Evolutionary conservation across 2,888 invertebrate genomes (phyloP).

Genomic region (Ernsta delagoae): DNA sequence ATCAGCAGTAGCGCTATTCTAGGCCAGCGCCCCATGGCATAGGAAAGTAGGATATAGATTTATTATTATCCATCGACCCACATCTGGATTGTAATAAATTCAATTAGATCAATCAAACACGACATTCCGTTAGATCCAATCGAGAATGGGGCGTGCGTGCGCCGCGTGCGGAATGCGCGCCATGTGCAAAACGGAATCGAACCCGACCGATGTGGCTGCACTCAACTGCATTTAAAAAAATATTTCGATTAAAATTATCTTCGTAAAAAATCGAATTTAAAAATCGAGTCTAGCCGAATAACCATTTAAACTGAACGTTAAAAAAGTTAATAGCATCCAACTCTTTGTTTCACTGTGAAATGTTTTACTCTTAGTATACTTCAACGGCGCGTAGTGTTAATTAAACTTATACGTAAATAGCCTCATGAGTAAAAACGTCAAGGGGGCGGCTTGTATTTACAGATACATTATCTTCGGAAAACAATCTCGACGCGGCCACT

Average conservation of each 20-base stretch:
- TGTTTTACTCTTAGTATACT: slow-evolving; percentile 37
- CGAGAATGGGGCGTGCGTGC: slow-evolving; percentile 43
- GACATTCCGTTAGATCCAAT: slow-evolving; percentile 47
- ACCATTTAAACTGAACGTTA: background rate
- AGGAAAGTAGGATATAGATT: background rate
- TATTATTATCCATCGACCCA: slow-evolving; percentile 15
- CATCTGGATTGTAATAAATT: slow-evolving; percentile 22
- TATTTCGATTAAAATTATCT: no score
- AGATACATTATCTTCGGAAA: slow-evolving; percentile 71
- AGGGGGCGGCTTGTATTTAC: slow-evolving; percentile 65
- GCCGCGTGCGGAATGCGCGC: slow-evolving; percentile 53
- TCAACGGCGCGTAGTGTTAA: slow-evolving; percentile 60
- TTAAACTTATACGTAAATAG: slow-evolving; percentile 67
- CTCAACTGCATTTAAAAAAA: no score
- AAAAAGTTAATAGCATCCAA: background rate
- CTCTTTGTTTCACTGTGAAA: slow-evolving; percentile 19
- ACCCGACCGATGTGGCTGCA: slow-evolving; percentile 45
- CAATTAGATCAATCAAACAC: slow-evolving; percentile 45
- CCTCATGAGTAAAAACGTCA: slow-evolving; percentile 52
- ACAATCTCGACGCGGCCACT: slow-evolving; percentile 67
- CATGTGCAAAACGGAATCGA: slow-evolving; percentile 62
- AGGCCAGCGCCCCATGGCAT: no score
- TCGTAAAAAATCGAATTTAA: no score
- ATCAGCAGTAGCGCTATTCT: no score
- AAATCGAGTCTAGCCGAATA: background rate